A percentile compares a stretch with the other conserved stretches of the same genome.
These are phyloP conservation scores for Lasiurus borealis DNA, from an alignment of 2,113 vertebrate genomes.

Conservation along the genomic window DNA sequence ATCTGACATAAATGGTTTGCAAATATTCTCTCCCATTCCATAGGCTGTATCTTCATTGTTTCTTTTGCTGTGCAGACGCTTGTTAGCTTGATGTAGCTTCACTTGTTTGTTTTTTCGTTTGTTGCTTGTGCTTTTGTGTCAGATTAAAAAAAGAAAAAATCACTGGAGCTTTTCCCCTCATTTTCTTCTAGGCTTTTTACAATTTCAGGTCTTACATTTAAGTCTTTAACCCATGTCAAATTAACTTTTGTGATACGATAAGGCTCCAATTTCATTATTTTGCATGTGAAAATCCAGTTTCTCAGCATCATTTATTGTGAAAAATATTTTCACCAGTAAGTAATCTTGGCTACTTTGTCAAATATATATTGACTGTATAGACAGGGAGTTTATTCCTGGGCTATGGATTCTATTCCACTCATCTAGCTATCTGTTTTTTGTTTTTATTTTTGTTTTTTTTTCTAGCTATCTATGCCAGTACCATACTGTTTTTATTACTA, in stretches of 20 bases:
- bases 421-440: not conserved
- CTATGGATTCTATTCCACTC: not conserved
- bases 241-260: constrained; percentile 5
- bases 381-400: not conserved
- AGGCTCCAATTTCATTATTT: not conserved
- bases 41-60: not conserved
- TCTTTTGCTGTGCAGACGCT: not conserved
- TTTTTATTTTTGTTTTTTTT: not conserved
- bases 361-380: not conserved
- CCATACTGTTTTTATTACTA: not conserved
- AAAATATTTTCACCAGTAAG: not conserved
- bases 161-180: not conserved
- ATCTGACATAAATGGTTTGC: not conserved
- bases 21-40: not conserved
- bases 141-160: not conserved
- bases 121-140: not conserved
- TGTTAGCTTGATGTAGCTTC: not conserved
- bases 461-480: not conserved
- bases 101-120: not conserved
- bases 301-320: not conserved
- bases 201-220: not conserved
- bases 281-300: not conserved
- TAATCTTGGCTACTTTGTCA: not conserved
- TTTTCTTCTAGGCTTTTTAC: not conserved
- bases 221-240: not conserved